phyloP scores from a whole-genome alignment of 2,888 invertebrate species.

The Ichneumoninae sp. region DNA sequence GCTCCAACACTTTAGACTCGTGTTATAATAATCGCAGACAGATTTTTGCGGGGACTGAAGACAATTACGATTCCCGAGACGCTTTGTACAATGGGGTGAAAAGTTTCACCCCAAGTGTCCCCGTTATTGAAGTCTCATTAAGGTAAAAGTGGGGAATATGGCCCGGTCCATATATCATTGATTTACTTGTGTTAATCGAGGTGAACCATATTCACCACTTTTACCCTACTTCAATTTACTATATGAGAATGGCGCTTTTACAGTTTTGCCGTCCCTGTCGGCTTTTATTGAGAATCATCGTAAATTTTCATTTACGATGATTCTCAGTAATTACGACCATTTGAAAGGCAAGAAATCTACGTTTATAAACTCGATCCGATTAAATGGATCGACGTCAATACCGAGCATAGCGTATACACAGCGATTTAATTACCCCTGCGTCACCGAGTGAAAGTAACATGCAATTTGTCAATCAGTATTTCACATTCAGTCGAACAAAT shows the following conservation, averaged over 20 bases:
- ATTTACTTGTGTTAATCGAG: no score
- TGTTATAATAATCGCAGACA: constrained; percentile 13
- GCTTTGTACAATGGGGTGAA: no score
- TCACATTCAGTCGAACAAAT: neutral
- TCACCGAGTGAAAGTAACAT: neutral
- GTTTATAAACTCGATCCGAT: neutral
- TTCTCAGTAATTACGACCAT: neutral
- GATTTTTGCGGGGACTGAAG: neutral
- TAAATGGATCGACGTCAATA: neutral
- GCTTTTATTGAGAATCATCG: neutral
- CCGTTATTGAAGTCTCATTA: neutral
- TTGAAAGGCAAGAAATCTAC: neutral
- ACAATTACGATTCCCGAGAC: neutral
- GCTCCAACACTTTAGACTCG: neutral
- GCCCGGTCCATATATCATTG: no score
- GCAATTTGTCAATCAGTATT: neutral
- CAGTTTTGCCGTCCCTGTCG: no score
- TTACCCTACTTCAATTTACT: neutral
- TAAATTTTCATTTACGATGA: neutral
- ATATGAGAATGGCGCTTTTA: no score
- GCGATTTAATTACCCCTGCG: neutral
- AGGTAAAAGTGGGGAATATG: no score
- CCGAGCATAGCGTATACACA: no score
- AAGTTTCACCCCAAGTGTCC: neutral
- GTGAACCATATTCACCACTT: no score